Percentiles rank a stretch among this genome's conserved stretches.
Evolutionary conservation across 1,140 invertebrate species (phyloP).

Genomic region (Drosophila watanabei): DNA sequence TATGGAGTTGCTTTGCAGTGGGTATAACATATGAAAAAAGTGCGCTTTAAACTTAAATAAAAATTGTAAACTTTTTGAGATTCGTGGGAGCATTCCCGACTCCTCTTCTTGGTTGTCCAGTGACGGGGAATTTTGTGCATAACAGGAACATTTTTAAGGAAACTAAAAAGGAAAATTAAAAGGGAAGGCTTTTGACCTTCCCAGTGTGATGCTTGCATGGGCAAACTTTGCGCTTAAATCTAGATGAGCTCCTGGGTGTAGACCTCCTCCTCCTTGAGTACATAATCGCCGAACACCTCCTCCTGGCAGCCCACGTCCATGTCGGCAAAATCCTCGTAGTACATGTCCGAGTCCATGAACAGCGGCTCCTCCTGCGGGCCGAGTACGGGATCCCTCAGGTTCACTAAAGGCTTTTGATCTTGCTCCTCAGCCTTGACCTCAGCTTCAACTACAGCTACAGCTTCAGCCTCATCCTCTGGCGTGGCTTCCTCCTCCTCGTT

Average conservation of each 20-base stretch:
- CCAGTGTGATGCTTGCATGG: constrained; percentile 17
- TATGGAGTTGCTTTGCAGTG: constrained; percentile 9
- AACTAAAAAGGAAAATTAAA: background rate
- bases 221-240: constrained; percentile 32
- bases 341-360: constrained; percentile 58
- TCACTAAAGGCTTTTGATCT: constrained; percentile 2
- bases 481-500: background rate
- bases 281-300: constrained; percentile 70
- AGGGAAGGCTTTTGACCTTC: background rate
- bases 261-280: constrained; percentile 75
- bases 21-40: constrained; percentile 1
- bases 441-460: constrained; percentile 12
- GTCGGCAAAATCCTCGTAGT: constrained; percentile 67
- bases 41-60: constrained; percentile 15
- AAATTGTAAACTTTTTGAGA: background rate
- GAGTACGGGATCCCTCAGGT: constrained; percentile 8
- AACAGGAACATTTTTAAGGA: background rate
- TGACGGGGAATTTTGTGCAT: background rate
- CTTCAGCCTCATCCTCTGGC: constrained; percentile 20
- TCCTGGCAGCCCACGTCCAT: constrained; percentile 77
- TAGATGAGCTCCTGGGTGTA: constrained; percentile 63
- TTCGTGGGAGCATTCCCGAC: constrained; percentile 4
- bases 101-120: background rate
- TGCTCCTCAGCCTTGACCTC: constrained; percentile 33
- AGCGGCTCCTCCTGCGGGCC: constrained; percentile 37